Percentiles rank a stretch among this genome's conserved stretches.
phyloP scores from a whole-genome alignment of 2,797 vertebrate species.

The Bryconaethiops microstoma region DNA sequence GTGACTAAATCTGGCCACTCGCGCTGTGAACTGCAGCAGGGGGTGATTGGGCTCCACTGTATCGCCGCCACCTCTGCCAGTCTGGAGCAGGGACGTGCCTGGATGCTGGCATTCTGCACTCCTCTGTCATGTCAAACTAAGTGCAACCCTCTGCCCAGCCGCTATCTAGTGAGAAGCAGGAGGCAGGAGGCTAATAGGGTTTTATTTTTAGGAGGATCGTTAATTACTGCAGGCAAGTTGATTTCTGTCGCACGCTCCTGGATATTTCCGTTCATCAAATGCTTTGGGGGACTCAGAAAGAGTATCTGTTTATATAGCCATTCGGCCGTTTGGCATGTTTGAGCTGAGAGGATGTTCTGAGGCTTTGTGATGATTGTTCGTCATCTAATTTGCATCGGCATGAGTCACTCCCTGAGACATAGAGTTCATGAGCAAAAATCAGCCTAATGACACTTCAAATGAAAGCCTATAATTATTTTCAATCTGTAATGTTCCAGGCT shows the following conservation, averaged over 20 bases:
- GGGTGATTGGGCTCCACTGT: conserved; percentile 63
- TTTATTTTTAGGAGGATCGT: conserved; percentile 80
- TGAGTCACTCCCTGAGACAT: not conserved
- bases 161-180: conserved; percentile 65
- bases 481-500: not conserved
- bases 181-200: conserved; percentile 76
- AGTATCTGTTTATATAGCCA: not conserved
- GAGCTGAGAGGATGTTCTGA: not conserved
- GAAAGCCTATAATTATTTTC: not conserved
- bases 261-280: conserved; percentile 34
- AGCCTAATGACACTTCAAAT: no score
- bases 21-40: conserved; percentile 54
- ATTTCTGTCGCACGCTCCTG: conserved; percentile 34
- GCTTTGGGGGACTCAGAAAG: not conserved
- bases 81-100: conserved; percentile 44
- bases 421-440: not conserved
- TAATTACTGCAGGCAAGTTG: conserved; percentile 66
- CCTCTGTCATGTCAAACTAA: conserved; percentile 63
- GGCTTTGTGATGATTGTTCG: not conserved
- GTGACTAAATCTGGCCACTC: conserved; percentile 64
- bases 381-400: not conserved
- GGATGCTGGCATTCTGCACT: conserved; percentile 41
- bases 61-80: conserved; percentile 64
- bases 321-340: conserved; percentile 40
- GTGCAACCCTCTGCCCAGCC: conserved; percentile 66